Base-by-base conservation (phyloP, 30 jellyfish, hydroid and myxozoan genomes). In the Cassiopea xamachana region DNA sequence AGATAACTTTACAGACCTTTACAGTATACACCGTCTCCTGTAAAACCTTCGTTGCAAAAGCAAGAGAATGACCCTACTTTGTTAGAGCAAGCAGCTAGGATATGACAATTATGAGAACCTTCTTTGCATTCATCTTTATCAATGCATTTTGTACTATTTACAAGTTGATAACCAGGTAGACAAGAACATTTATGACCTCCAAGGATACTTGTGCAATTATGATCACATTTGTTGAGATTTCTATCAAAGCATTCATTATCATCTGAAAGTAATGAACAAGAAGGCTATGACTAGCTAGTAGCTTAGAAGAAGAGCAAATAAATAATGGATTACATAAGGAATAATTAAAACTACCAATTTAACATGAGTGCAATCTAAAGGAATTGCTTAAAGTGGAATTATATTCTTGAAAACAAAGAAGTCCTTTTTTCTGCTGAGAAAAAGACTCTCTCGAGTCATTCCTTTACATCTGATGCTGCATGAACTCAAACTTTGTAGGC, bases 121-220 rank as follows among this genome's bases (percentile, higher is more conserved):
- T 73, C 86, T 39, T 19, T 27, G 64, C 39, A 27, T 27, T 27
- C 39, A 27, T 27, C 39, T 27, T 27, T 27, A 27, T 27, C 39
- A 27, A 27, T 59, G 80, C 92, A 85, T 43, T 72, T 51, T 14
- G 86, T 62, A 43, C 49, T 73, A 48, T 85, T 85, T 19, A 46
- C 27, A 10, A 85, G 78, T 1, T 75, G 92, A 60, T 87, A 87
- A 46, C 94, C 94, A 61, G 84, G 39, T 1, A 79, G 18, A 27
- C 96, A 89, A 1, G 91, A 48, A 19, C 96, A 89, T 16, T 46
- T 49, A 64, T 18, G 75, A 64, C 89, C 46, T 2, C 94, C 94
- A 44, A 51, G 45, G 9, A 87, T 75, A 78, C 77, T 87, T 39
- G 69, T 64, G 89, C 94, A 87, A 68, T 68, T 77, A 58, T 87